Evolutionary conservation across 1,140 invertebrate species (phyloP), one percentile per base, ranked within the genome.

Genomic region (Drosophila funebris): DNA sequence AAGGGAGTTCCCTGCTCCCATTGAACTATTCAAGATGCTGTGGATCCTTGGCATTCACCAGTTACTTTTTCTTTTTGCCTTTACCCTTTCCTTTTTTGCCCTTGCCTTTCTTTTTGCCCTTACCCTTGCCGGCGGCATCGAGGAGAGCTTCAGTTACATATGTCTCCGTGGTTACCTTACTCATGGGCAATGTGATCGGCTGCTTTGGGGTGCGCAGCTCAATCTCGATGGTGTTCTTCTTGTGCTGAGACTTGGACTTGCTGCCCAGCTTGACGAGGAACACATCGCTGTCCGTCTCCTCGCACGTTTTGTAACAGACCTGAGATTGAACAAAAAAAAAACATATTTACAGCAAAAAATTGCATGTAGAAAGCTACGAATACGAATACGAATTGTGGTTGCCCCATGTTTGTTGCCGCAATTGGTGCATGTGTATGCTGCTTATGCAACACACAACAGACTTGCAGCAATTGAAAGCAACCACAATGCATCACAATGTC

Each of bases 261-360:
- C 69, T 90, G 20, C 90, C 90, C 36, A 91, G 74, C 52, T 91
- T 91, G 9, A 91, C 88, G n/a, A 91, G 68, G 48, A 91, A 91
- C 27, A 91, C 90, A 62, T 91, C 90, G 58, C 84, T 91, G 18
- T 91, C 90, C n/a, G 90, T 87, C 43, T 91, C 90, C 2, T 91
- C 87, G 77, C 90, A 91, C 8, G 90, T 91, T 62, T 90, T 91
- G 64, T 91, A 91, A 29, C 90, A 91, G 9, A 91, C 90, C 90
- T 91, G 29, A 4, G 14, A 29, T 37, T 37, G 52, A 20, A 46
- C 0, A n/a, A 22, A 22, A 22, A 33, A 18, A 11, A 27, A 27
- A 22, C 5, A n/a, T n/a, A n/a, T n/a, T n/a, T n/a, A n/a, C n/a
- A n/a, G n/a, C n/a, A n/a, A 4, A 31, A 57, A 36, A 14, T 63